Evolutionary conservation across 2,888 invertebrate genomes (phyloP).

Genomic region (Phengaris alcon): DNA sequence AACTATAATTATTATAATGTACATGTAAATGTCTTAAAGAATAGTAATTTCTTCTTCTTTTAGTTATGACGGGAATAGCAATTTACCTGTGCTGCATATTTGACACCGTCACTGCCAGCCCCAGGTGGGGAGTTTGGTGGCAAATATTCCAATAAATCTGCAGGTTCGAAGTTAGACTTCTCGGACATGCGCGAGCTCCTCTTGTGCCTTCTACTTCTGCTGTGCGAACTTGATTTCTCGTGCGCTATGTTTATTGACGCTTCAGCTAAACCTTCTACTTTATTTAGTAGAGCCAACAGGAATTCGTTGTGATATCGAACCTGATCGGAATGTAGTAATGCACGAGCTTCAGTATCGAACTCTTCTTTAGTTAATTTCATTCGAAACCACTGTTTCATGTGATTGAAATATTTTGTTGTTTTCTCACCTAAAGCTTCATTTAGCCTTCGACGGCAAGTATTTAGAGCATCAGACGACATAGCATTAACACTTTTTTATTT

Average conservation of each 20-base stretch:
- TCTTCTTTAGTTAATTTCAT: constrained; percentile 89
- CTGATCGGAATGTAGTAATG: constrained; percentile 85
- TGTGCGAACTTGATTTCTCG: constrained; percentile 65
- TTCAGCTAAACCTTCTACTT: constrained; percentile 80
- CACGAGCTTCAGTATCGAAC: constrained; percentile 88
- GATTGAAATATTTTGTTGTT: constrained; percentile 83
- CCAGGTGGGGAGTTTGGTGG: constrained; percentile 76
- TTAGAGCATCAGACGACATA: constrained; percentile 72
- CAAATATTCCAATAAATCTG: constrained; percentile 80
- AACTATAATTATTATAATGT: too few relatives aligned
- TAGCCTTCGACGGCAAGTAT: constrained; percentile 80
- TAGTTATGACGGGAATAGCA: too few relatives aligned
- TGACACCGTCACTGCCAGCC: constrained; percentile 72
- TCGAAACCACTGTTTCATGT: constrained; percentile 88
- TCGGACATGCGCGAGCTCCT: constrained; percentile 78
- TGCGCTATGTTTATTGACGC: constrained; percentile 66
- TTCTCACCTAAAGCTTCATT: constrained; percentile 84
- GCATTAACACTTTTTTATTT: neutral
- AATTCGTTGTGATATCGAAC: constrained; percentile 92
- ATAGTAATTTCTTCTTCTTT: neutral
- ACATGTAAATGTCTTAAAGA: constrained; percentile 48
- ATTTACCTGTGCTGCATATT: constrained; percentile 70
- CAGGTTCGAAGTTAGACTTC: constrained; percentile 80
- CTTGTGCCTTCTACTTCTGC: constrained; percentile 70
- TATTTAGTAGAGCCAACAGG: constrained; percentile 87